These are phyloP conservation scores for Fratercula arctica DNA, from an alignment of 2,797 vertebrate species.

Conservation along the genomic window DNA sequence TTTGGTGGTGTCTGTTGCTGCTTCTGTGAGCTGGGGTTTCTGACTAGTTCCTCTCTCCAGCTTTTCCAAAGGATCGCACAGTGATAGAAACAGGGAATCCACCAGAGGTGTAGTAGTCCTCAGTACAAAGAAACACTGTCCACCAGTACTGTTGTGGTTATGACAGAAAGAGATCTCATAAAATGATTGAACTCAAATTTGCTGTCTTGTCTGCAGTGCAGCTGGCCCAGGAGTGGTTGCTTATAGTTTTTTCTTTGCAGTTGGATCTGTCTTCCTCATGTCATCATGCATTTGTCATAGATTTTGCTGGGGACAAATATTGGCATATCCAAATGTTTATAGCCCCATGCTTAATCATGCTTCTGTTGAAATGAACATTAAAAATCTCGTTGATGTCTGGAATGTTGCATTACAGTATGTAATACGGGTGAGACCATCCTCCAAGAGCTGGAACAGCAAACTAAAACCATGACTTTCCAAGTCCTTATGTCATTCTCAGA, in stretches of 20 bases:
- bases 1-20: not conserved
- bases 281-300: not conserved
- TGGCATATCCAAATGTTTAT: not conserved
- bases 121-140: not conserved
- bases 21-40: not conserved
- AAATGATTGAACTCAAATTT: not conserved
- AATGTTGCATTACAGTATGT: not conserved
- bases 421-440: not conserved
- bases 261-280: not conserved
- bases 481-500: not conserved
- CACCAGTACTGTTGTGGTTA: not conserved
- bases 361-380: not conserved
- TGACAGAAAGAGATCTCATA: not conserved
- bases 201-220: not conserved
- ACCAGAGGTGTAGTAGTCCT: too few relatives aligned
- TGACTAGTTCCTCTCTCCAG: not conserved
- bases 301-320: not conserved
- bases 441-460: not conserved
- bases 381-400: not conserved
- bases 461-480: not conserved
- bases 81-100: not conserved
- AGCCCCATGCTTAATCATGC: not conserved
- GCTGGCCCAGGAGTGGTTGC: accelerated
- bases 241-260: not conserved
- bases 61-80: not conserved